A percentile compares a stretch with the other conserved stretches of the same genome.
Evolutionary conservation across 2,888 invertebrate genomes (phyloP).

Genomic region (Tipula lateralis): DNA sequence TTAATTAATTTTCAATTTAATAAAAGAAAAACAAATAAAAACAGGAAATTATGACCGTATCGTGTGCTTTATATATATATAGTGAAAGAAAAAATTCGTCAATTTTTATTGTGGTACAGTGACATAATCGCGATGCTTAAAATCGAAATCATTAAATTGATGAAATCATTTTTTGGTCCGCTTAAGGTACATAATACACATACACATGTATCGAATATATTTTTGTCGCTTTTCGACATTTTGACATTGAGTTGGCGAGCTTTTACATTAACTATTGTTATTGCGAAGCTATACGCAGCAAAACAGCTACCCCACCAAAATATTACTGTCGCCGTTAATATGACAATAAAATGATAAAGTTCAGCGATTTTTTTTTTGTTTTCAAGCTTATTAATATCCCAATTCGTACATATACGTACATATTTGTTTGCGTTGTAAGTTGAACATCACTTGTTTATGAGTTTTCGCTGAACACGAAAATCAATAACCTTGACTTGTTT

Average conservation of each 20-base stretch:
- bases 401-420: neutral
- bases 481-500: neutral
- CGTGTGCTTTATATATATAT: neutral
- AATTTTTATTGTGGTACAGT: neutral
- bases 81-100: neutral
- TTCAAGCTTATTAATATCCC: neutral
- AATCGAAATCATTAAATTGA: neutral
- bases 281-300: neutral
- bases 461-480: neutral
- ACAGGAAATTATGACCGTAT: neutral
- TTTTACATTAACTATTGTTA: neutral
- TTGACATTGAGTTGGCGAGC: neutral
- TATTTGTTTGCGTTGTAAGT: neutral
- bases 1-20: neutral
- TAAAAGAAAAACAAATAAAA: neutral
- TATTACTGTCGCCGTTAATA: neutral
- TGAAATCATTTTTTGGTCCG: neutral
- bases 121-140: neutral
- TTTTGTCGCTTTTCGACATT: neutral
- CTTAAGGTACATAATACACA: neutral
- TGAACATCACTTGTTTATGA: neutral
- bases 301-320: neutral
- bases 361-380: neutral
- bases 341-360: neutral
- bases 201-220: too few relatives aligned